Conservation (phyloP, 30 jellyfish, hydroid and myxozoan genomes). For the Mastigias papua region DNA sequence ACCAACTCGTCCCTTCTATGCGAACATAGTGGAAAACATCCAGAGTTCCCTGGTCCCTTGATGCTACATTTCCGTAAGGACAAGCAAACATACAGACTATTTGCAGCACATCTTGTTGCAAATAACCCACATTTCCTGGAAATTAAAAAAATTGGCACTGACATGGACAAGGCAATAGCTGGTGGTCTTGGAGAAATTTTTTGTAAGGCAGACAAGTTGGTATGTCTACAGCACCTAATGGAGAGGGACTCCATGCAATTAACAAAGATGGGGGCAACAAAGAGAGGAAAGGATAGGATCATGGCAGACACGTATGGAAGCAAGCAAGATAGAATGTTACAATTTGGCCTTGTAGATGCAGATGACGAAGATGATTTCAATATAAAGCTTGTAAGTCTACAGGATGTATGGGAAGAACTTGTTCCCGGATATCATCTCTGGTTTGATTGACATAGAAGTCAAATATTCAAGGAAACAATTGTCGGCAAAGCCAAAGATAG, state of each 20-base stretch:
- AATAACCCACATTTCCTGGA: slow-evolving; percentile 14
- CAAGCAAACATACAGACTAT: slow-evolving; percentile 31
- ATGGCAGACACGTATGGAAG: slow-evolving; percentile 55
- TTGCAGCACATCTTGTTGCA: neutral
- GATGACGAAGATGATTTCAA: slow-evolving; percentile 42
- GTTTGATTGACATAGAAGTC: neutral
- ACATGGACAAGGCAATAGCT: neutral
- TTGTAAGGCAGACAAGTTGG: neutral
- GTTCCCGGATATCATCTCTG: slow-evolving; percentile 48
- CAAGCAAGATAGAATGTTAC: slow-evolving; percentile 7
- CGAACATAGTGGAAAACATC: slow-evolving; percentile 42
- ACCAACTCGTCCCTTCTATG: slow-evolving; percentile 30
- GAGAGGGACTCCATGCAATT: slow-evolving; percentile 12
- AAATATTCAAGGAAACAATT: neutral
- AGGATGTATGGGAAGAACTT: slow-evolving; percentile 33
- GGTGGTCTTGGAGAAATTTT: neutral
- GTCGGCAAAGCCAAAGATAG: slow-evolving; percentile 3
- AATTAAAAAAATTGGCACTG: slow-evolving; percentile 37
- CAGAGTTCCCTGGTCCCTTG: slow-evolving; percentile 56
- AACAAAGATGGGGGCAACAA: slow-evolving; percentile 19
- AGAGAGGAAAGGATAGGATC: neutral
- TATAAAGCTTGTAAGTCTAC: slow-evolving; percentile 21
- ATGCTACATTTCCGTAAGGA: slow-evolving; percentile 63
- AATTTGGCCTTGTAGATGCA: slow-evolving; percentile 56
- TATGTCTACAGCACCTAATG: slow-evolving; percentile 46